phyloP scores from a whole-genome alignment of 2,797 vertebrate genomes.

The Lutjanus campechanus region DNA sequence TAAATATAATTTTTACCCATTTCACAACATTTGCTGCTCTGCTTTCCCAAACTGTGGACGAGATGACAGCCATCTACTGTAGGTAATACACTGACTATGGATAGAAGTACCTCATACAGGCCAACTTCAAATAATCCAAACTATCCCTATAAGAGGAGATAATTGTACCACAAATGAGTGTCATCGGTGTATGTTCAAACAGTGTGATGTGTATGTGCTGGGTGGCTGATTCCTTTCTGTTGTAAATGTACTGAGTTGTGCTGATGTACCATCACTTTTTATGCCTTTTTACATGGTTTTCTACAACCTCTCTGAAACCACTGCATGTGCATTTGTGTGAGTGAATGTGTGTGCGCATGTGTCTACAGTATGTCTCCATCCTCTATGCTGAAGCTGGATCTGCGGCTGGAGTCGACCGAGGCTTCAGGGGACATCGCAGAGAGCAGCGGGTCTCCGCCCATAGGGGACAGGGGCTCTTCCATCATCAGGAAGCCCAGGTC shows the following conservation, averaged over 20 bases:
- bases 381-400: constrained; percentile 99
- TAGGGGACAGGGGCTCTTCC: constrained; percentile 93
- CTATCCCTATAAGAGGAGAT: constrained; percentile 1
- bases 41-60: too few relatives aligned
- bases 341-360: background rate
- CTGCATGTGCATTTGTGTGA: background rate
- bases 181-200: constrained; percentile 28
- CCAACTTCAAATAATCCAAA: too few relatives aligned
- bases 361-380: constrained; percentile 94
- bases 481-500: constrained; percentile 96
- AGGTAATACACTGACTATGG: too few relatives aligned
- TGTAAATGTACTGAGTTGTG: constrained; percentile 19
- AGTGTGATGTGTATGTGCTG: constrained; percentile 8
- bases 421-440: constrained; percentile 95
- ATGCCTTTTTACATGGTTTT: constrained; percentile 9
- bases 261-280: background rate
- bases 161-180: constrained; percentile 51
- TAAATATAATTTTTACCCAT: too few relatives aligned
- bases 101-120: too few relatives aligned
- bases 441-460: constrained; percentile 94
- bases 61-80: too few relatives aligned
- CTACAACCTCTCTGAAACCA: constrained; percentile 28
- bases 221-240: constrained; percentile 29
- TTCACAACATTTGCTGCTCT: too few relatives aligned
- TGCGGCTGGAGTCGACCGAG: constrained; percentile 95